Base-by-base conservation (phyloP, 2,113 vertebrate species). In the Anolis sagrei region DNA sequence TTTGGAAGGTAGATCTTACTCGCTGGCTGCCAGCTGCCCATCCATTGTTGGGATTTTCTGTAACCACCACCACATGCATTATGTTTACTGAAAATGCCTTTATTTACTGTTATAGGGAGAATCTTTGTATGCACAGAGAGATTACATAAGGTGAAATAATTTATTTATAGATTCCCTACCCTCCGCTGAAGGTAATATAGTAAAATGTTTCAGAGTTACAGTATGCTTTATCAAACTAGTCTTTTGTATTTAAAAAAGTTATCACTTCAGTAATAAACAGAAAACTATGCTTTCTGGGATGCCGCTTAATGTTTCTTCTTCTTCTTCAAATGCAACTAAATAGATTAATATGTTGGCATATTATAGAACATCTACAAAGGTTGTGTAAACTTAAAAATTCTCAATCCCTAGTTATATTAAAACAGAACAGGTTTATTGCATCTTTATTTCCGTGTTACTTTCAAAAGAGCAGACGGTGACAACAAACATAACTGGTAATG, bases 371-470 rank as follows among this genome's bases (percentile, higher is more conserved):
- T 90, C 93, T 96, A 92, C 89, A 94, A 95, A 94, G 87, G 81
- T 92, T 94, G 78, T 95, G 95, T 96, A 96, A 96, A 96, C 95
- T 92, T 92, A 92, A 94, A 58, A 23, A 93, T 21, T 79, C 95
- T 93, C 93, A 92, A 93, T 93, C 93, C 81, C 94, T 96, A 96
- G 89, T 95, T 90, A 92, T 91, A 92, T 95, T 93, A 95, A 95
- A 94, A 82, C 91, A 86, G 89, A 93, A 76, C 81, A 92, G 85
- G 49, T 93, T 94, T 93, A 95, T 93, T 91, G 92, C 89, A 92
- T 95, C 91, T 92, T 92, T 89, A 86, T 93, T 90, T 90, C 87
- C 92, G 90, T 90, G 92, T 92, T 93, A 93, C 90, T 93, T 93
- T 94, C 79, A 91, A 86, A 89, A 91, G 90, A 92, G 91, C 86